phyloP scores from a whole-genome alignment of 1,140 invertebrate genomes.

The Drosophila sproati region DNA sequence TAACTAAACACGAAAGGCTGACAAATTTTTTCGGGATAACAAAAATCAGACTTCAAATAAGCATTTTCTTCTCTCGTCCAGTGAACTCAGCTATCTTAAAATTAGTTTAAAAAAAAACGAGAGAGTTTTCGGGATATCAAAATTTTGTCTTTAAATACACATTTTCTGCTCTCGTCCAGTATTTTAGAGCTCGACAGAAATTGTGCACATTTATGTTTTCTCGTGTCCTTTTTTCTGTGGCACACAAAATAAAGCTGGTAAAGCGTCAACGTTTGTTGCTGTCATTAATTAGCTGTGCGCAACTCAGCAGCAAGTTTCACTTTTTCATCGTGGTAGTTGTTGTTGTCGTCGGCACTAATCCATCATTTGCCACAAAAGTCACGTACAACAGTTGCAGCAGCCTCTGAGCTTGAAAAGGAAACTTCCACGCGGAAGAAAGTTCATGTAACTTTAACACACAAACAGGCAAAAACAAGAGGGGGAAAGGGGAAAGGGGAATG shows the following conservation, averaged over 20 bases:
- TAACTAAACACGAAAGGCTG: too few species aligned
- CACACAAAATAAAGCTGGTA: conserved; percentile 9
- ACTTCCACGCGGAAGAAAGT: conserved; percentile 61
- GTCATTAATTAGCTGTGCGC: conserved; percentile 61
- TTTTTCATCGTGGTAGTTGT: conserved; percentile 14
- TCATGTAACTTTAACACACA: conserved; percentile 66
- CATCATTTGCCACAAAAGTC: conserved; percentile 80
- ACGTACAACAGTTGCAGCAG: conserved; percentile 51
- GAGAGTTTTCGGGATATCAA: too few species aligned
- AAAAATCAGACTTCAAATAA: too few species aligned
- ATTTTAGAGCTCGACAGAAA: not conserved
- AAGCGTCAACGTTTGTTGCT: conserved; percentile 16
- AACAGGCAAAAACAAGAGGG: conserved; percentile 10
- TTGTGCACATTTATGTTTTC: not conserved
- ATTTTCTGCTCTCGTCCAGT: too few species aligned
- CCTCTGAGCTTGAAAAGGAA: conserved; percentile 57
- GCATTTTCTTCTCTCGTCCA: too few species aligned
- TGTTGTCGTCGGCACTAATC: conserved; percentile 52
- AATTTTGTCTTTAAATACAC: too few species aligned
- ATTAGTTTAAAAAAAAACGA: too few species aligned
- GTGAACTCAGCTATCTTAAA: too few species aligned
- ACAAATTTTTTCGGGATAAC: too few species aligned
- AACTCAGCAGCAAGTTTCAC: conserved; percentile 37
- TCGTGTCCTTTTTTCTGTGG: not conserved
- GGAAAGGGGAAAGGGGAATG: not conserved